Conservation (phyloP, 2,797 vertebrate species). For the Lithobates sylvaticus region DNA sequence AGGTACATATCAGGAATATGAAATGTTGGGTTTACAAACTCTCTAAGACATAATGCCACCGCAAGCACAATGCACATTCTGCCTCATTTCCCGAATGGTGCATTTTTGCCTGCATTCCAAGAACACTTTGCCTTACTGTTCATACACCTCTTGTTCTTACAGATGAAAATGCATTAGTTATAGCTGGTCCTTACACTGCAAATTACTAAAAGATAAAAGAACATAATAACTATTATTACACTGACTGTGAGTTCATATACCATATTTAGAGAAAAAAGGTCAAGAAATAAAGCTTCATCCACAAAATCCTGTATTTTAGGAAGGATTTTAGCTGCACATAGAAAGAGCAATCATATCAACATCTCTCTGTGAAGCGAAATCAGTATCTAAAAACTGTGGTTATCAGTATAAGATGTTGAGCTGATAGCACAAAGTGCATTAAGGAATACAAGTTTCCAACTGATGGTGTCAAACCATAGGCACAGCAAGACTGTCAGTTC, state of each 20-base stretch:
- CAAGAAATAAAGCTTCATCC: conserved; percentile 8
- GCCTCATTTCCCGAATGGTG: too few relatives aligned
- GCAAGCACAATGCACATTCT: too few relatives aligned
- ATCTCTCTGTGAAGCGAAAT: conserved; percentile 21
- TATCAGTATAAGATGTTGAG: conserved; percentile 28
- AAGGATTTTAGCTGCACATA: not conserved
- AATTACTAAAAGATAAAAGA: not conserved
- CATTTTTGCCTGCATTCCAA: too few relatives aligned
- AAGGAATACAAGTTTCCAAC: conserved; percentile 16
- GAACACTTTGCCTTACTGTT: not conserved
- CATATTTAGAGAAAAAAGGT: conserved; percentile 17
- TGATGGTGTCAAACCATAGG: conserved; percentile 12
- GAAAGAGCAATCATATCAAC: conserved; percentile 34
- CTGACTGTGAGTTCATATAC: not conserved
- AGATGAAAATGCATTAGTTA: not conserved
- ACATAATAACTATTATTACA: conserved; percentile 19
- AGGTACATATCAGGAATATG: too few relatives aligned
- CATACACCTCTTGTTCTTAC: not conserved
- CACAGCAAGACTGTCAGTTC: not conserved
- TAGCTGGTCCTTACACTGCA: not conserved
- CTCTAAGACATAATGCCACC: too few relatives aligned
- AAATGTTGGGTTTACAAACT: too few relatives aligned
- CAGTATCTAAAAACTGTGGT: not conserved
- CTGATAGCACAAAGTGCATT: conserved; percentile 32
- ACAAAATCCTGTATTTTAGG: not conserved